Evolutionary conservation across 2,113 vertebrate genomes (phyloP).

Genomic region (Noctilio leporinus): DNA sequence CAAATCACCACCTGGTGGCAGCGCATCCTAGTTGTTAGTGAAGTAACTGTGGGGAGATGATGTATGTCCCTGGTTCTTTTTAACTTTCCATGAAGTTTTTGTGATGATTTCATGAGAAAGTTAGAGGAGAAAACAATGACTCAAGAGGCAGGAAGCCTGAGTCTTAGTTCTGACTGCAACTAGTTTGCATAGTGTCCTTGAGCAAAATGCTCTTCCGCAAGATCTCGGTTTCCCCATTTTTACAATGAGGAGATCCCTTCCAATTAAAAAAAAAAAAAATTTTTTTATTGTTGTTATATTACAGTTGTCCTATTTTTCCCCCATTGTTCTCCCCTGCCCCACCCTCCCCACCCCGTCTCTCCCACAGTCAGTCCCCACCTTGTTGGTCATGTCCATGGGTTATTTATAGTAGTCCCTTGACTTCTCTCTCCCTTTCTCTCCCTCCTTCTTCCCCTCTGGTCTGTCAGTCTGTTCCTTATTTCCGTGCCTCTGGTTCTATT

Average conservation of each 20-base stretch:
- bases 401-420: too few species aligned
- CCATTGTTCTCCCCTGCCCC: too few species aligned
- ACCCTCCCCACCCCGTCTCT: too few species aligned
- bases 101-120: neutral
- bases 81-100: neutral
- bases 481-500: too few species aligned
- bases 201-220: neutral
- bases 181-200: neutral
- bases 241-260: neutral
- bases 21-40: neutral
- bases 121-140: neutral
- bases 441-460: too few species aligned
- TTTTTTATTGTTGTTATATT: too few species aligned
- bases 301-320: too few species aligned
- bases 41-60: neutral
- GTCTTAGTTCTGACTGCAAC: neutral
- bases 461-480: too few species aligned
- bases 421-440: too few species aligned
- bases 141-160: neutral
- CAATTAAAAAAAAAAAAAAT: too few species aligned
- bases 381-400: too few species aligned
- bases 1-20: slow-evolving; percentile 13
- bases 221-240: neutral
- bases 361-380: too few species aligned
- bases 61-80: neutral